Base-by-base conservation (phyloP, 1,140 invertebrate species). In the Mamestra configurata region DNA sequence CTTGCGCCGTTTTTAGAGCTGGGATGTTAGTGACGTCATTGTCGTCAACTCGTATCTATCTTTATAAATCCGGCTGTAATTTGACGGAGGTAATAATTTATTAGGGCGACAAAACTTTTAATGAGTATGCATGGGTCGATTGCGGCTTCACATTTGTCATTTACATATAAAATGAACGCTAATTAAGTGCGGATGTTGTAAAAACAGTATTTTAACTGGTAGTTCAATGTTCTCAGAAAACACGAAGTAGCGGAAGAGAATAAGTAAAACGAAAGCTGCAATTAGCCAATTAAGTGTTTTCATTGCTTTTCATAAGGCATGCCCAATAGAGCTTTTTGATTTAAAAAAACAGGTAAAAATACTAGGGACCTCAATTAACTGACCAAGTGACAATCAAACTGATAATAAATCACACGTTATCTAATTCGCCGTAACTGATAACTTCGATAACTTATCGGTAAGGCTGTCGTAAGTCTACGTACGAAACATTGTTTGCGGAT, bases 401-500 rank as follows among this genome's bases (percentile, higher is more conserved):
- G 66, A 27, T 46, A 27, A 71, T 61, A 18, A 27, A 46, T 43
- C 43, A 8, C 27, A n/a, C 27, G 31, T 20, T 53, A 71, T 53
- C 46, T 11, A 53, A 51, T 53, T 51, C 27, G 24, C 27, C 24
- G 24, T 53, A 51, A 35, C 24, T 53, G 46, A 71, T 71, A 53
- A 24, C 43, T 11, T 15, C 27, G 59, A 64, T 64, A 68, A 11
- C n/a, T 13, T 20, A 68, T 18, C 37, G 46, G 75, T 75, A 79
- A 53, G 79, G 70, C 78, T 75, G 71, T 66, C 79, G 79, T 75
- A 79, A 4, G 79, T 79, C 79, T 79, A 66, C 27, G 66, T 73
- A 57, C 37, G 55, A 18, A 57, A 75, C 20, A 37, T 43, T 59
- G 35, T 40, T 75, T 43, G 77, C 53, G 49, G 75, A 53, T 71